phyloP scores from a whole-genome alignment of 2,797 vertebrate genomes.

The Malurus leucopterus region DNA sequence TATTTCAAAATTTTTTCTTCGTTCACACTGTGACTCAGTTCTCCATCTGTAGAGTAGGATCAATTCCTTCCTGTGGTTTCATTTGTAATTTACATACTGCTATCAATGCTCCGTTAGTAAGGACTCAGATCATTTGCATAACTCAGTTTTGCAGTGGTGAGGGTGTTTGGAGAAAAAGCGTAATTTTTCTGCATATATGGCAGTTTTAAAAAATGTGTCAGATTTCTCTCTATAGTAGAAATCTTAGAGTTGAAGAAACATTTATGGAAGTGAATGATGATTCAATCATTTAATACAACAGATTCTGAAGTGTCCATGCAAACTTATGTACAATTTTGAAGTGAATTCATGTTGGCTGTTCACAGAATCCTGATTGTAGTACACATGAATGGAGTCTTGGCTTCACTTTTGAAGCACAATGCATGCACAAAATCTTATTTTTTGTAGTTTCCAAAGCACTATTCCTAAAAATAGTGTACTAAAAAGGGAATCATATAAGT shows the following conservation, averaged over 20 bases:
- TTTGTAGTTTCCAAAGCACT: neutral
- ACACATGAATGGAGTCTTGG: neutral
- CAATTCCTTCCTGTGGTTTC: neutral
- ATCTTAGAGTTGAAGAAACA: neutral
- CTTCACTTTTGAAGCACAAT: neutral
- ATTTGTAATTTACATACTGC: constrained; percentile 6
- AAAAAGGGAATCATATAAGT: neutral
- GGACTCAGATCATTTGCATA: constrained; percentile 10
- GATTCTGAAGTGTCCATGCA: neutral
- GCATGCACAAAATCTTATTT: neutral
- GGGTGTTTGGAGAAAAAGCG: neutral
- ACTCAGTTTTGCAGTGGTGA: neutral
- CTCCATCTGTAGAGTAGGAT: constrained; percentile 6
- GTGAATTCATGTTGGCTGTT: neutral
- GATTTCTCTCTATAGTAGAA: neutral
- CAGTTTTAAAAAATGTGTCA: neutral
- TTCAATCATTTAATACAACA: neutral
- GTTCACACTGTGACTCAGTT: neutral
- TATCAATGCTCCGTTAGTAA: neutral
- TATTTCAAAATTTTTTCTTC: neutral
- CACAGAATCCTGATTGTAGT: neutral
- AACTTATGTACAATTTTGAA: neutral
- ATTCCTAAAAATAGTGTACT: neutral
- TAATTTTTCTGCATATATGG: neutral
- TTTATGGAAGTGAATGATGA: neutral